phyloP scores from a whole-genome alignment of 2,113 vertebrate genomes.

The Anhinga anhinga region DNA sequence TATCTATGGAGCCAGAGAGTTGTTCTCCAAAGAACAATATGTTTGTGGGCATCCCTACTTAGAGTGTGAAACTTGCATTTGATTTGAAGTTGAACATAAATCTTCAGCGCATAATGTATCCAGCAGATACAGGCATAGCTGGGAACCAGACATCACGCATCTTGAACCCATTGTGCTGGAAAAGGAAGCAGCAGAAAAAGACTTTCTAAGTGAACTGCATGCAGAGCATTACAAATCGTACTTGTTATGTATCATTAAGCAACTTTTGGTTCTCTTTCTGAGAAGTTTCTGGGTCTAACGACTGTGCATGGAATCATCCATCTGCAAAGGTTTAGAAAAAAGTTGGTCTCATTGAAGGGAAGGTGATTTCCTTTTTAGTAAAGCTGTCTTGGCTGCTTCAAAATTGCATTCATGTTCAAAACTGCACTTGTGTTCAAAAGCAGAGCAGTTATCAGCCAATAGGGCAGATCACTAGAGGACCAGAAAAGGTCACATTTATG shows the following conservation, averaged over 20 bases:
- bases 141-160: background rate
- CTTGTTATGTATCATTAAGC: background rate
- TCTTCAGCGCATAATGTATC: constrained; percentile 7
- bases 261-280: background rate
- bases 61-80: background rate
- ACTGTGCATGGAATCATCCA: background rate
- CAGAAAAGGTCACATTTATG: background rate
- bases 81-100: background rate
- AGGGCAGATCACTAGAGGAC: background rate
- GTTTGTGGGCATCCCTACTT: constrained; percentile 81
- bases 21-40: constrained; percentile 99
- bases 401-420: background rate
- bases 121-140: background rate
- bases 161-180: constrained; percentile 9
- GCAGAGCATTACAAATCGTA: background rate
- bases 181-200: constrained; percentile 24
- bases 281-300: background rate
- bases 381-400: background rate
- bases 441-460: background rate
- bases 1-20: constrained; percentile 94
- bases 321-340: background rate
- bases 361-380: constrained; percentile 20
- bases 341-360: background rate
- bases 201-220: background rate
- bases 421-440: background rate